Conservation (phyloP, 1,140 invertebrate genomes). For the Diplogasteroides magnus region DNA sequence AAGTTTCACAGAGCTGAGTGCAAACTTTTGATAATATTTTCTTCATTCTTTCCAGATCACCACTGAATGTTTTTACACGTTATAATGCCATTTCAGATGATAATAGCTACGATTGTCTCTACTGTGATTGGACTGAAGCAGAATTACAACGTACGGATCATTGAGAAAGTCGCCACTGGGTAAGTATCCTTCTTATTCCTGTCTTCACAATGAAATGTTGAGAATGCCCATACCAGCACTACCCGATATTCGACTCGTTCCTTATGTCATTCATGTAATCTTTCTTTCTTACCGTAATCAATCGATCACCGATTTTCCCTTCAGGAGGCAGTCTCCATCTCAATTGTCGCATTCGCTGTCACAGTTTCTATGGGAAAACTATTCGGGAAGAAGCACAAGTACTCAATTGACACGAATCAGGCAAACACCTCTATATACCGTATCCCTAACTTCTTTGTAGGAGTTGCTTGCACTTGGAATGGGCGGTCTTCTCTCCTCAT, state of each 20-base stretch:
- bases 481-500: slow-evolving; percentile 58
- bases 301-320: slow-evolving; percentile 43
- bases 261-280: slow-evolving; percentile 24
- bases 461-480: slow-evolving; percentile 62
- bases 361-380: slow-evolving; percentile 63
- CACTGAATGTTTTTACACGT: too few species aligned
- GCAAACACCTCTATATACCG: slow-evolving; percentile 35
- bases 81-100: too few species aligned
- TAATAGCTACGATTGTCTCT: too few species aligned
- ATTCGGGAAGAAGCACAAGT: slow-evolving; percentile 61
- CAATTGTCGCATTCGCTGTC: slow-evolving; percentile 62
- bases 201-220: neutral
- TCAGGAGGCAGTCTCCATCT: slow-evolving; percentile 57
- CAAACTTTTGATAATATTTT: too few species aligned
- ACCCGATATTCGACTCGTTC: slow-evolving; percentile 23
- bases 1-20: too few species aligned
- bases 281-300: slow-evolving; percentile 50
- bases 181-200: slow-evolving; percentile 11
- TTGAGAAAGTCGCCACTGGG: slow-evolving; percentile 38
- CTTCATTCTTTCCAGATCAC: too few species aligned
- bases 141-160: too few species aligned
- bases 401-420: slow-evolving; percentile 62
- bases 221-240: slow-evolving; percentile 32
- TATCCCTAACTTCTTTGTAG: slow-evolving; percentile 43
- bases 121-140: too few species aligned